These are phyloP conservation scores for Zoanthus gigantus DNA, from an alignment of 92 coral and sea anemone species.

Conservation along the genomic window DNA sequence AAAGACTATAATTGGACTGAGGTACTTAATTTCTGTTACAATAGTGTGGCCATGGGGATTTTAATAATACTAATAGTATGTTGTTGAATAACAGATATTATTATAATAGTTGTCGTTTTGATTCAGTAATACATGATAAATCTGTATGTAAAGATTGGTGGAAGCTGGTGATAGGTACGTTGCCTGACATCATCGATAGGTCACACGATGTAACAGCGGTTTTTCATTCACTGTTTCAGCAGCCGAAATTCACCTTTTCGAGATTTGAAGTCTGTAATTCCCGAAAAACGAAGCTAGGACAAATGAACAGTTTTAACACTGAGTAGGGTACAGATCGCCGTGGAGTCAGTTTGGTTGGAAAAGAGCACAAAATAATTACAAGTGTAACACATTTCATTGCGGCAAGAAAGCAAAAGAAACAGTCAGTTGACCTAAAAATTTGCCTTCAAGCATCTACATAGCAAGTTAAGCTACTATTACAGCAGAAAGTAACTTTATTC, in stretches of 20 bases:
- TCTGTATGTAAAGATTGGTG: conserved; percentile 32
- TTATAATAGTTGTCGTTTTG: conserved; percentile 24
- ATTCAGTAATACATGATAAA: conserved; percentile 28
- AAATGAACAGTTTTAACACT: conserved; percentile 46
- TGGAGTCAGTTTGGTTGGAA: conserved; percentile 46
- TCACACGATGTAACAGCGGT: conserved; percentile 33
- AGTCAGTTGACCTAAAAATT: conserved; percentile 18
- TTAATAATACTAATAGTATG: conserved; percentile 54
- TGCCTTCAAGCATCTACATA: conserved; percentile 16
- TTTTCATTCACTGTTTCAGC: conserved; percentile 40
- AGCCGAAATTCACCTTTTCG: conserved; percentile 46
- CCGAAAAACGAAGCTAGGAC: conserved; percentile 44
- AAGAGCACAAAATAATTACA: conserved; percentile 22
- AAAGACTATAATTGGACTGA: conserved; percentile 32
- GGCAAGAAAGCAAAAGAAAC: conserved; percentile 26
- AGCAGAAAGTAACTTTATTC: conserved; percentile 18
- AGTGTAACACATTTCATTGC: conserved; percentile 6
- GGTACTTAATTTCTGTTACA: conserved; percentile 42
- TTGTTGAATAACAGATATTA: conserved; percentile 37
- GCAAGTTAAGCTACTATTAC: conserved; percentile 1
- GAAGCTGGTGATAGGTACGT: conserved; percentile 16
- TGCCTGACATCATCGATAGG: conserved; percentile 27
- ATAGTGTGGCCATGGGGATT: conserved; percentile 48
- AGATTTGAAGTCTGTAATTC: conserved; percentile 53
- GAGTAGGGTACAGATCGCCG: conserved; percentile 46